These are phyloP conservation scores for Lordiphosa collinella DNA, from an alignment of 1,140 invertebrate species.

Conservation along the genomic window DNA sequence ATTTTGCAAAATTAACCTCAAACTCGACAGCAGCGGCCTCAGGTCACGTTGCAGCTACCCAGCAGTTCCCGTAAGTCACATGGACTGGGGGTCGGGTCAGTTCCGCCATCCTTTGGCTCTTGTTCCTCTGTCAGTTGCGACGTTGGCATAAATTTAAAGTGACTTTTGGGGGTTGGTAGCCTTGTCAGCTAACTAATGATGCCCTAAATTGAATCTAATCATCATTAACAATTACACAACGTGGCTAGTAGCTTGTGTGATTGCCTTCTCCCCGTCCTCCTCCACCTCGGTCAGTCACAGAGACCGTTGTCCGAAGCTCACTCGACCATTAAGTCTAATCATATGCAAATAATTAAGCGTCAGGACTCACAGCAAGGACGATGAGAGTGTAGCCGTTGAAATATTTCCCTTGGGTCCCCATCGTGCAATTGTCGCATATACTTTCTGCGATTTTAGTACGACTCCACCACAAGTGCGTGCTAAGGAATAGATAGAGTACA, in stretches of 20 bases:
- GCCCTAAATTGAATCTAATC: constrained; percentile 80
- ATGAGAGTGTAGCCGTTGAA: constrained; percentile 38
- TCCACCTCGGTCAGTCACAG: constrained; percentile 20
- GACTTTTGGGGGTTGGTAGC: constrained; percentile 24
- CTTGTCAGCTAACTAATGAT: constrained; percentile 77
- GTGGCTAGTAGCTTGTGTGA: constrained; percentile 59
- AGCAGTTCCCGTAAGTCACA: constrained; percentile 58
- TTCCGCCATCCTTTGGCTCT: constrained; percentile 8
- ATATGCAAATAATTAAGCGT: constrained; percentile 79
- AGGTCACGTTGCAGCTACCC: constrained; percentile 66
- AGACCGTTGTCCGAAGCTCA: constrained; percentile 21
- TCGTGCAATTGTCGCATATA: constrained; percentile 59
- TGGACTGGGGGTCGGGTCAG: constrained; percentile 29
- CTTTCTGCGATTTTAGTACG: constrained; percentile 37
- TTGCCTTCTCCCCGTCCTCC: constrained; percentile 22
- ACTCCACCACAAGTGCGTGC: constrained; percentile 31
- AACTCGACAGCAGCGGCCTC: constrained; percentile 56
- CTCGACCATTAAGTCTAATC: constrained; percentile 72
- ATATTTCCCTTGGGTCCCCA: constrained; percentile 67
- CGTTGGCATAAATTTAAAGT: constrained; percentile 75
- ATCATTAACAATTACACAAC: constrained; percentile 79
- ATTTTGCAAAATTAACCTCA: constrained; percentile 77
- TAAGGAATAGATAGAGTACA: constrained; percentile 33
- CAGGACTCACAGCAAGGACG: constrained; percentile 6
- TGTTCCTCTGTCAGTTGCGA: constrained; percentile 31